Evolutionary conservation across 1,140 invertebrate species (phyloP).

Genomic region (Belonocnema kinseyi): DNA sequence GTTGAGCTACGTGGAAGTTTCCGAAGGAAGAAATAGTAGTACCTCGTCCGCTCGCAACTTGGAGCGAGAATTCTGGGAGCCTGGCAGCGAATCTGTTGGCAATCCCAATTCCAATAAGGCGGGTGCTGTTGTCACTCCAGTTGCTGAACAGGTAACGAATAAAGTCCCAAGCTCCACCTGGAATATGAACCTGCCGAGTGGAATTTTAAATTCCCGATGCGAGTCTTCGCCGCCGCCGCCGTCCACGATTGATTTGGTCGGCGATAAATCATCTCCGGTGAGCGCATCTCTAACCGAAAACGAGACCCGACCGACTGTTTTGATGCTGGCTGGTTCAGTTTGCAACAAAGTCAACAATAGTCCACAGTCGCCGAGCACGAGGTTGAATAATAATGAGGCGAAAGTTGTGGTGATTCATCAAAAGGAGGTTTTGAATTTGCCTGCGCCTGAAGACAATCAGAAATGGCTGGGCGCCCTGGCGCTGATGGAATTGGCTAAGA

Average conservation of each 20-base stretch:
- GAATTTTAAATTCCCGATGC: background rate
- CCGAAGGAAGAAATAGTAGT: background rate
- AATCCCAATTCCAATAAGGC: background rate
- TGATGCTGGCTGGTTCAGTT: constrained; percentile 74
- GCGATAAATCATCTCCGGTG: constrained; percentile 13
- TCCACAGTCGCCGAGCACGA: constrained; percentile 24
- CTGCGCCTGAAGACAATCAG: constrained; percentile 73
- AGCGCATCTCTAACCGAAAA: constrained; percentile 65
- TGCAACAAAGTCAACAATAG: constrained; percentile 54
- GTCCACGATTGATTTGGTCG: background rate
- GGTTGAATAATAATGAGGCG: constrained; percentile 40
- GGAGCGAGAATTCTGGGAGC: constrained; percentile 11
- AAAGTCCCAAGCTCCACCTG: constrained; percentile 10
- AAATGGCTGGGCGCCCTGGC: constrained; percentile 81
- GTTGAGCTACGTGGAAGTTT: background rate
- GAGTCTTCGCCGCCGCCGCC: background rate
- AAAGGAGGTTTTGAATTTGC: constrained; percentile 59
- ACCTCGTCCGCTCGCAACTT: background rate
- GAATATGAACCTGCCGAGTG: constrained; percentile 4
- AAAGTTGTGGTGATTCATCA: constrained; percentile 65
- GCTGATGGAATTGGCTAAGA: constrained; percentile 79
- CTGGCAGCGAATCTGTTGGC: background rate
- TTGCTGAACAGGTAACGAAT: background rate
- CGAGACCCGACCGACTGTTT: constrained; percentile 76
- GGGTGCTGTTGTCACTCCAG: background rate